Base-by-base conservation (phyloP, 2,113 vertebrate species). In the Campylomormyrus numenius region DNA sequence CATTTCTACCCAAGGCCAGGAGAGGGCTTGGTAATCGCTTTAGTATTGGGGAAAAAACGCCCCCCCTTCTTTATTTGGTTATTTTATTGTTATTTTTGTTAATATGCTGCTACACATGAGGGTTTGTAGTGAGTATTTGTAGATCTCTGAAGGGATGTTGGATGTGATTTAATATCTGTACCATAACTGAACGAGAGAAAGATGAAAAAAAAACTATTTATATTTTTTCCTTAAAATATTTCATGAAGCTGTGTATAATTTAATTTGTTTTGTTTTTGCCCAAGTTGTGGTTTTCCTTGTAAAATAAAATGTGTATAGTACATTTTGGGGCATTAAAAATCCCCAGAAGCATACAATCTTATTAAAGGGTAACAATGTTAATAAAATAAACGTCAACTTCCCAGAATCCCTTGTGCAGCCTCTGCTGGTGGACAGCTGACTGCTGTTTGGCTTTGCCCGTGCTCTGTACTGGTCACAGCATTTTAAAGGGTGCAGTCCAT, bases 321-420 rank as follows among this genome's bases (percentile, higher is more conserved):
- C 97, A 97, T 98, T 96, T 96, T 93, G 95, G 95, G 97, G 97
- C 96, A 97, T 97, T 98, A 96, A 94, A 96, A 96, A 98, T 97
- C 97, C 97, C 94, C 96, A 97, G 94, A 98, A 98, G 94, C 95
- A 89, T 98, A 96, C 94, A 96, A 97, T 97, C 96, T 97, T 97
- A 96, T 97, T 94, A 98, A 98, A 98, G 97, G 98, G 97, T 98
- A 97, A 95, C 96, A 92, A 97, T 98, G 97, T 97, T 98, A 98
- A 98, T 98, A 97, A 98, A 99, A 97, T 93, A 93, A 95, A 96
- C 94, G 94, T 94, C 94, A 96, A 95, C 92, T 95, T 52, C 93
- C 90, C 92, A 91, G 74, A 24, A 7, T 88, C 13, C 9, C 74
- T 80, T 48, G 49, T 53, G 85, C 35, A 92, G 90, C 91, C 9